These are phyloP conservation scores for Orbicella faveolata DNA, from an alignment of 64 coral and sea anemone species.

Conservation along the genomic window DNA sequence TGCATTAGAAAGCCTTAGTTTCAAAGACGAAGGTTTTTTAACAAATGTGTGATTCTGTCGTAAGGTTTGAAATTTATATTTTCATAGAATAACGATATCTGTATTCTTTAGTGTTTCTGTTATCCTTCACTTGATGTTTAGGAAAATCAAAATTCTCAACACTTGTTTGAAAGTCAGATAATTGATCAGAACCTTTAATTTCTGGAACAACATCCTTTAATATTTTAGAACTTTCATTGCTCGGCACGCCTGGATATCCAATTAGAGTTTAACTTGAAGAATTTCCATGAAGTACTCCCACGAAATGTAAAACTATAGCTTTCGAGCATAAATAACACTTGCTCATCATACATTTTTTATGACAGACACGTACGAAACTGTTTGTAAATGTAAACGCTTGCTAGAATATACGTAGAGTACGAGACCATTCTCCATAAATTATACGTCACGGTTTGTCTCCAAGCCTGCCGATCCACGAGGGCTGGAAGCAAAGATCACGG, in stretches of 20 bases:
- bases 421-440: not conserved
- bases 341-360: slow-evolving; percentile 30
- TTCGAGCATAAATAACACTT: not conserved
- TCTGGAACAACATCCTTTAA: not conserved
- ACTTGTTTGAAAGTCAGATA: not conserved
- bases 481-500: not conserved
- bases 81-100: too few relatives aligned
- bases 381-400: not conserved
- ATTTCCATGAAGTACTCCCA: not conserved
- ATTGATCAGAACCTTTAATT: not conserved
- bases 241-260: not conserved
- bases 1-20: too few relatives aligned
- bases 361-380: not conserved
- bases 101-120: too few relatives aligned
- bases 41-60: not conserved
- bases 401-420: not conserved
- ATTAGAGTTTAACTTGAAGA: not conserved
- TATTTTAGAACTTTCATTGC: not conserved
- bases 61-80: too few relatives aligned
- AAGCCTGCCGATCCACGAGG: not conserved
- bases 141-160: too few relatives aligned
- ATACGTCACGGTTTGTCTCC: not conserved
- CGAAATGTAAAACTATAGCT: not conserved
- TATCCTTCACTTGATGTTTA: too few relatives aligned
- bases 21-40: not conserved